Evolutionary conservation across 2,113 vertebrate genomes (phyloP).

Genomic region (Callorhinus ursinus): DNA sequence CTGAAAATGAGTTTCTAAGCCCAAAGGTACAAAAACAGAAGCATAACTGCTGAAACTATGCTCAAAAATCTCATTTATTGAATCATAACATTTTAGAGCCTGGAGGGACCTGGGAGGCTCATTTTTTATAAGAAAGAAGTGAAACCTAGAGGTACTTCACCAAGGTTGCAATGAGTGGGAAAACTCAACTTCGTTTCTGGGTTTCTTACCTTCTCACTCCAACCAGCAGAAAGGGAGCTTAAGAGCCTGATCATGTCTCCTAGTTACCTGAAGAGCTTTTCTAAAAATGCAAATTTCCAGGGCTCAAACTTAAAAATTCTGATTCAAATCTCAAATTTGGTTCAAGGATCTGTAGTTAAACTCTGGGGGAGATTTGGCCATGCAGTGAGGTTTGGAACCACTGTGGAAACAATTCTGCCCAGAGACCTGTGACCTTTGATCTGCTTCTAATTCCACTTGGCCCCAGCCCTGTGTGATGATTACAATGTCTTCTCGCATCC

Average conservation of each 20-base stretch:
- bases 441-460: neutral
- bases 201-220: neutral
- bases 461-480: neutral
- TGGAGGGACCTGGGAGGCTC: neutral
- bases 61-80: neutral
- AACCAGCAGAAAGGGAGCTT: neutral
- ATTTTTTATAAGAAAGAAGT: constrained; percentile 32
- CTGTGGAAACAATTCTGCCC: neutral
- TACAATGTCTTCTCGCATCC: neutral
- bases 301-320: neutral
- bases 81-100: constrained; percentile 19
- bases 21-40: constrained; percentile 10
- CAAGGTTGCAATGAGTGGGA: neutral
- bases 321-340: constrained; percentile 2
- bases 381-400: neutral
- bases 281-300: neutral
- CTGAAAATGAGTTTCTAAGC: constrained; percentile 38
- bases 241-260: neutral
- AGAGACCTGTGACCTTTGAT: neutral
- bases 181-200: neutral
- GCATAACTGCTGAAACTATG: neutral
- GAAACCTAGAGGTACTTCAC: neutral
- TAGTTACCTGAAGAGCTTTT: neutral
- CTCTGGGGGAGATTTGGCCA: neutral
- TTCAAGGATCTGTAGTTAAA: neutral